phyloP scores from a whole-genome alignment of 2,113 vertebrate genomes.

The Nyctereutes procyonoides region DNA sequence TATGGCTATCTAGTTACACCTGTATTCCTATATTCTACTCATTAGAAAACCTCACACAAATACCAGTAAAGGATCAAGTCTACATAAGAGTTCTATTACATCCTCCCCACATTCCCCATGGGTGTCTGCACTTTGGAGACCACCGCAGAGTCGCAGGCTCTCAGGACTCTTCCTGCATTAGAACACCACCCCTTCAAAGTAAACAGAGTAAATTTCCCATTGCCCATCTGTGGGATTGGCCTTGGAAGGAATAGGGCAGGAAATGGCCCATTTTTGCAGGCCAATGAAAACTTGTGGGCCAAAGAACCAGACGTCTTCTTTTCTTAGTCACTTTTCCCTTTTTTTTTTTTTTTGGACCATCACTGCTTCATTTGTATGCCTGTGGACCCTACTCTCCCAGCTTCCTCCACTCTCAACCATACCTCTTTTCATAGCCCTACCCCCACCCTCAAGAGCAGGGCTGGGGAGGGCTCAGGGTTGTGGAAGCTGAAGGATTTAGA shows the following conservation, averaged over 20 bases:
- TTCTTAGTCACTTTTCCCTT: background rate
- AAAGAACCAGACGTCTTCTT: background rate
- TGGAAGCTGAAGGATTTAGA: background rate
- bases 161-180: background rate
- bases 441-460: background rate
- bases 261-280: constrained; percentile 31
- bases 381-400: background rate
- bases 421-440: background rate
- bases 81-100: background rate
- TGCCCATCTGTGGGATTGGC: constrained; percentile 15
- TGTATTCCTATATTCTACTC: background rate
- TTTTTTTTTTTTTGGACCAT: background rate
- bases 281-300: constrained; percentile 53
- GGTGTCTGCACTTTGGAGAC: background rate
- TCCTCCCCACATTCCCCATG: background rate
- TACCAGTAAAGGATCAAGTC: background rate
- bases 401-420: background rate
- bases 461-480: background rate
- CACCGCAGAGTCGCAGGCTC: background rate
- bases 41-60: background rate
- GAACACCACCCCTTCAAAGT: background rate
- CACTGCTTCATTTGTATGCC: rapidly evolving
- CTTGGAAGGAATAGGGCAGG: constrained; percentile 55
- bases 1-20: background rate
- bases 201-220: background rate